Conservation (phyloP, 2,797 vertebrate species). For the Chiroxiphia lanceolata region DNA sequence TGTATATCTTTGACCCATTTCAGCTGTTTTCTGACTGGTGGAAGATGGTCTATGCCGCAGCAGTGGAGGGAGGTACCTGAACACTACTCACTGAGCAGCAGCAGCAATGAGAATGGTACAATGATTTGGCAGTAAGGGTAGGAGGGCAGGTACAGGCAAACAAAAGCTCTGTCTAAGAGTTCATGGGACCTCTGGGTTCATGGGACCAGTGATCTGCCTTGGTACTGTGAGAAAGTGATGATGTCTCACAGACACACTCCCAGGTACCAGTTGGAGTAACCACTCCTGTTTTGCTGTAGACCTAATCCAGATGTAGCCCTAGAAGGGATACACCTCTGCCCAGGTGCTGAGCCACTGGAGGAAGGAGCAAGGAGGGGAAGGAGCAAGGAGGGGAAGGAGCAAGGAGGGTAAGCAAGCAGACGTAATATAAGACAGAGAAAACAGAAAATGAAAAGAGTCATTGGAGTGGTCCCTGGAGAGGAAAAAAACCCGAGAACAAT, state of each 20-base stretch:
- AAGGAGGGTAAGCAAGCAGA: neutral
- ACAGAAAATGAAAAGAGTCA: neutral
- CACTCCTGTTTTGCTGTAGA: neutral
- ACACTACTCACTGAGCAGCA: neutral
- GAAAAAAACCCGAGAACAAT: rapidly evolving
- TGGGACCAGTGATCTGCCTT: neutral
- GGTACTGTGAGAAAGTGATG: neutral
- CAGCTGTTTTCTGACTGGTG: neutral
- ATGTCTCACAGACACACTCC: neutral
- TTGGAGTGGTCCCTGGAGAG: neutral
- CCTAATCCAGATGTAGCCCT: neutral
- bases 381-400: neutral
- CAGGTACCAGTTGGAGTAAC: neutral
- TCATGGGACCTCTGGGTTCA: neutral
- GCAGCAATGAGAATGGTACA: neutral
- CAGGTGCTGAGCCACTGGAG: neutral
- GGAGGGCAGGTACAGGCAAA: neutral
- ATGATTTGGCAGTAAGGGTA: neutral
- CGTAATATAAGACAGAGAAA: neutral
- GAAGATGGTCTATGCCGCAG: neutral
- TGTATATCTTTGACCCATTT: neutral
- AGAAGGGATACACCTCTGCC: neutral
- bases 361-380: neutral
- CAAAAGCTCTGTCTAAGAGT: neutral
- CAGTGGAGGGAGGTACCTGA: neutral